These are phyloP conservation scores for Leptopilina clavipes DNA, from an alignment of 1,140 invertebrate genomes.

Conservation along the genomic window DNA sequence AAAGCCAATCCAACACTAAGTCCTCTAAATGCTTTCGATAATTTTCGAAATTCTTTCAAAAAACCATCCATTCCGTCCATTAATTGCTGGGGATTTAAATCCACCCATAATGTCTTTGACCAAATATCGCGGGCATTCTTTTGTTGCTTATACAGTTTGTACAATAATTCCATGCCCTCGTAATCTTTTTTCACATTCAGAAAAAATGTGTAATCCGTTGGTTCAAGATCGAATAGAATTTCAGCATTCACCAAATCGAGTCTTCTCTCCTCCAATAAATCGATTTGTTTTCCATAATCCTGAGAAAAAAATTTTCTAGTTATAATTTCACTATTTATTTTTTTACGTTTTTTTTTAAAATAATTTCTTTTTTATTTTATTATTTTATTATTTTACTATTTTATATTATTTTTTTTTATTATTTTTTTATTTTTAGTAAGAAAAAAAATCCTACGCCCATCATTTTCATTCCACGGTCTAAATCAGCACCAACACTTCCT, in stretches of 20 bases:
- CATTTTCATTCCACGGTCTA: constrained; percentile 82
- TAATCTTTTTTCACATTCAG: constrained; percentile 83
- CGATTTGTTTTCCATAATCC: constrained; percentile 81
- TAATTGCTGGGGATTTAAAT: constrained; percentile 88
- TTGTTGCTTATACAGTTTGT: constrained; percentile 86
- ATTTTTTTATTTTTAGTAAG: too few species aligned
- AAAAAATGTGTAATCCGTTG: constrained; percentile 87
- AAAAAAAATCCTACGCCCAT: constrained; percentile 76
- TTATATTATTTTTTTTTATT: too few species aligned
- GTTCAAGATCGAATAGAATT: constrained; percentile 88
- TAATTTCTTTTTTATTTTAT: too few species aligned
- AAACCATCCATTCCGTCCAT: constrained; percentile 91
- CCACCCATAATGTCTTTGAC: constrained; percentile 90
- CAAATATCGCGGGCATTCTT: constrained; percentile 85
- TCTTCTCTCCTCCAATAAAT: constrained; percentile 80
- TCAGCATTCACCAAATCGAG: constrained; percentile 85
- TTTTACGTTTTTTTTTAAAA: too few species aligned
- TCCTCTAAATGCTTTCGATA: constrained; percentile 77
- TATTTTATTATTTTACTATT: too few species aligned
- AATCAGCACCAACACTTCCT: constrained; percentile 82
- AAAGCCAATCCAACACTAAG: constrained; percentile 80
- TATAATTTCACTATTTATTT: constrained; percentile 31
- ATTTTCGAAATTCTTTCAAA: constrained; percentile 84
- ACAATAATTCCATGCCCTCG: constrained; percentile 83
- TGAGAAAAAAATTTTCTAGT: constrained; percentile 59